Percentiles rank a stretch among this genome's conserved stretches.
Conservation (phyloP, 2,113 vertebrate genomes). For the Syrmaticus mikado region DNA sequence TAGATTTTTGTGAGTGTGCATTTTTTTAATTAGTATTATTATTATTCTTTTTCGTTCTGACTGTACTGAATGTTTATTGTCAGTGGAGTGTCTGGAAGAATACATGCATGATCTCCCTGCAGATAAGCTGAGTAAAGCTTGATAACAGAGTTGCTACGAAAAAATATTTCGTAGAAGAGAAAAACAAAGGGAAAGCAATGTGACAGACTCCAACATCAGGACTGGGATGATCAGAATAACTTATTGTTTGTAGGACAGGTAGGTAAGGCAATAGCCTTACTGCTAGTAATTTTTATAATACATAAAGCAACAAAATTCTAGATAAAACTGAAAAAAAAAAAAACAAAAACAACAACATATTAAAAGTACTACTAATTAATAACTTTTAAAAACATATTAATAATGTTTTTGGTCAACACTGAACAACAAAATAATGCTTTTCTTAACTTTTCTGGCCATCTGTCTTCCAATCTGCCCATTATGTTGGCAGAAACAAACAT, state of each 20-base stretch:
- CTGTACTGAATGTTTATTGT: not conserved
- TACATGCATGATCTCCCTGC: not conserved
- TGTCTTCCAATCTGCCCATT: not conserved
- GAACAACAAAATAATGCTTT: not conserved
- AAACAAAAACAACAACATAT: too few species aligned
- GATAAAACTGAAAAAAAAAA: not conserved
- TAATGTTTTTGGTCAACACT: not conserved
- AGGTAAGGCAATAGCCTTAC: not conserved
- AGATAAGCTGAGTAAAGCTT: not conserved
- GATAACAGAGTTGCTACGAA: not conserved
- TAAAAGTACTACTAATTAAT: not conserved
- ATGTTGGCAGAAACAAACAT: not conserved
- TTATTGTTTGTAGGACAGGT: not conserved
- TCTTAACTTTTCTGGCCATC: not conserved
- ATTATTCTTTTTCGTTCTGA: not conserved
- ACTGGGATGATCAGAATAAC: not conserved
- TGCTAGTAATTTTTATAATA: not conserved
- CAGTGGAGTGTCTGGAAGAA: not conserved
- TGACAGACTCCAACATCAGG: not conserved
- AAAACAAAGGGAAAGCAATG: not conserved
- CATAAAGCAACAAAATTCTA: not conserved
- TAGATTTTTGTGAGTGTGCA: too few species aligned
- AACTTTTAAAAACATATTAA: not conserved
- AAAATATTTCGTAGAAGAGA: fast-evolving
- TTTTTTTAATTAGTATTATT: not conserved